phyloP scores from a whole-genome alignment of 2,888 invertebrate genomes.

The Calameuta filiformis region DNA sequence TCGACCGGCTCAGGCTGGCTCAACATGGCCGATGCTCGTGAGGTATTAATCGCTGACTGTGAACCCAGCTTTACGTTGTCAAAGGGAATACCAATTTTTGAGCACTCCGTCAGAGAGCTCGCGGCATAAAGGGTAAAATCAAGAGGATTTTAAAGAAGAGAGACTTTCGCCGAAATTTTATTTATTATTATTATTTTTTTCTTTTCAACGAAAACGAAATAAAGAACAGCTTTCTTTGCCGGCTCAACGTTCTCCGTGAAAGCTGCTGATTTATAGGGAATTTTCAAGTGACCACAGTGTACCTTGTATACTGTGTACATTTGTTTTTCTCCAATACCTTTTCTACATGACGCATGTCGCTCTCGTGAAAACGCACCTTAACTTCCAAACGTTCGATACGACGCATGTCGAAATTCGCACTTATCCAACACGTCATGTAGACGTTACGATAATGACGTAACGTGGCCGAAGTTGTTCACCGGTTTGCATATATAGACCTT shows the following conservation, averaged over 20 bases:
- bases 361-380: background rate
- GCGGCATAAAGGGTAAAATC: background rate
- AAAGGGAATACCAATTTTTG: background rate
- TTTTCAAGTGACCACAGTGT: background rate
- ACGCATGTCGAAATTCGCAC: background rate
- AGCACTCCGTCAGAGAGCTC: background rate
- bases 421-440: background rate
- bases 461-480: background rate
- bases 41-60: background rate
- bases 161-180: background rate
- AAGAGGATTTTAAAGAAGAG: background rate
- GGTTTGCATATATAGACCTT: background rate
- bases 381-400: background rate
- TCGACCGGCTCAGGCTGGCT: background rate
- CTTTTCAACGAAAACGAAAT: background rate
- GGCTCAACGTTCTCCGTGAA: background rate
- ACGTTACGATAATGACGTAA: background rate
- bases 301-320: background rate
- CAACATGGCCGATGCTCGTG: background rate
- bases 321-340: too few relatives aligned
- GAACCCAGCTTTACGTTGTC: background rate
- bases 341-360: too few relatives aligned
- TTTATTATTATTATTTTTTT: background rate
- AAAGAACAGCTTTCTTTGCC: too few relatives aligned
- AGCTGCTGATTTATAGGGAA: background rate